These are phyloP conservation scores for Thymallus thymallus DNA, from an alignment of 2,113 vertebrate species.

Conservation along the genomic window DNA sequence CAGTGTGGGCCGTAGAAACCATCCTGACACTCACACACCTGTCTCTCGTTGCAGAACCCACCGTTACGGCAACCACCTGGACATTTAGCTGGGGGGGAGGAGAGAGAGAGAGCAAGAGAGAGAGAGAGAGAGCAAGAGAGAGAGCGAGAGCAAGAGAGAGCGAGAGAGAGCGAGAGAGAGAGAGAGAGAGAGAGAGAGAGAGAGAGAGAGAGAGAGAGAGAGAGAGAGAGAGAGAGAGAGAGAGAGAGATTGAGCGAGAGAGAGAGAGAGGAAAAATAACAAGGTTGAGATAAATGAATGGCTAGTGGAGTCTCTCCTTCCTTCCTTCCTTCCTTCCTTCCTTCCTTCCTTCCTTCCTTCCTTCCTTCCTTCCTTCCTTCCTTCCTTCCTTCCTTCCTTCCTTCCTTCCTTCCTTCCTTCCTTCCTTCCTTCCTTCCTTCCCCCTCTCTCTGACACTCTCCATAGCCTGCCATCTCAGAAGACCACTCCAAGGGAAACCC, in stretches of 20 bases:
- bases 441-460: too few species aligned
- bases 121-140: too few species aligned
- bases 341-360: too few species aligned
- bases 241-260: not conserved
- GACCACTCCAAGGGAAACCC: constrained; percentile 36
- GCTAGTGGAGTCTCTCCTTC: not conserved
- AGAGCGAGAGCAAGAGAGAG: too few species aligned
- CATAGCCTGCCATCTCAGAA: constrained; percentile 6
- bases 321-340: not conserved
- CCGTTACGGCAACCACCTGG: constrained; percentile 87
- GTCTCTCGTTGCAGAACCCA: constrained; percentile 84
- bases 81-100: constrained; percentile 72
- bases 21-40: constrained; percentile 84
- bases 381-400: too few species aligned
- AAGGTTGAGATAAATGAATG: not conserved
- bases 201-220: not conserved
- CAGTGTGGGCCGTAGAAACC: constrained; percentile 87
- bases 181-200: too few species aligned
- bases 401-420: too few species aligned
- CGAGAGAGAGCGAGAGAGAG: too few species aligned
- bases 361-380: too few species aligned
- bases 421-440: too few species aligned
- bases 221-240: not conserved
- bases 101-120: not conserved
- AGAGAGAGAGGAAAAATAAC: not conserved